A percentile compares a stretch with the other conserved stretches of the same genome.
Conservation (phyloP, 2,113 vertebrate species). For the Ameiurus melas region DNA sequence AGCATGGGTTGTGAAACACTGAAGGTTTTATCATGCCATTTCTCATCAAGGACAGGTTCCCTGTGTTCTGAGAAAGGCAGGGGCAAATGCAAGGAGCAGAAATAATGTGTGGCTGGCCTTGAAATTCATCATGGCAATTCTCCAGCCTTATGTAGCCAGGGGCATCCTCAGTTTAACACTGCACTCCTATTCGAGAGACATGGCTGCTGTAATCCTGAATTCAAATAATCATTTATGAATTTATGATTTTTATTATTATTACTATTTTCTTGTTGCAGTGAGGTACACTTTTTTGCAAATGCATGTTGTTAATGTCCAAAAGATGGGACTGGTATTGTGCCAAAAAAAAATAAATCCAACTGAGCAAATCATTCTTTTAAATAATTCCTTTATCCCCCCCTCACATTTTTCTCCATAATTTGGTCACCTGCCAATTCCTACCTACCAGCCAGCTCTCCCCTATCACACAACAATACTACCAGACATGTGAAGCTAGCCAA, state of each 20-base stretch:
- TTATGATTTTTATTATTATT: constrained; percentile 52
- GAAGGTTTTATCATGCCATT: constrained; percentile 54
- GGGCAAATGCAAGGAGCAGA: constrained; percentile 69
- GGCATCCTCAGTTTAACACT: constrained; percentile 69
- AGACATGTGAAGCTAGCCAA: not conserved
- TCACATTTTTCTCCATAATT: not conserved
- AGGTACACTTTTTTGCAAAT: constrained; percentile 71
- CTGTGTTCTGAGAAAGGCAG: constrained; percentile 55
- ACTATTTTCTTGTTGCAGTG: constrained; percentile 67
- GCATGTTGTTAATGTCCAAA: not conserved
- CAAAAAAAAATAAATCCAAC: not conserved
- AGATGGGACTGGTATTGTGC: not conserved
- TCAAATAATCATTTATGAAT: constrained; percentile 74
- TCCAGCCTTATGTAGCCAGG: constrained; percentile 68
- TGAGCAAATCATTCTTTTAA: not conserved
- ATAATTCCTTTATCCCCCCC: not conserved
- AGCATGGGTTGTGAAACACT: not conserved
- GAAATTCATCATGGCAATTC: constrained; percentile 74
- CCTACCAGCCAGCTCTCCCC: not conserved
- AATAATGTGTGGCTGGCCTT: constrained; percentile 72
- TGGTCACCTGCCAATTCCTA: not conserved
- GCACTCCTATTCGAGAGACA: constrained; percentile 63
- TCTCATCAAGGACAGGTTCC: constrained; percentile 61
- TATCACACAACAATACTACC: not conserved
- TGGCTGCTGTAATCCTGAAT: constrained; percentile 65